Evolutionary conservation across 2,888 invertebrate genomes (phyloP).

Genomic region (Sceliomorpha sp.): DNA sequence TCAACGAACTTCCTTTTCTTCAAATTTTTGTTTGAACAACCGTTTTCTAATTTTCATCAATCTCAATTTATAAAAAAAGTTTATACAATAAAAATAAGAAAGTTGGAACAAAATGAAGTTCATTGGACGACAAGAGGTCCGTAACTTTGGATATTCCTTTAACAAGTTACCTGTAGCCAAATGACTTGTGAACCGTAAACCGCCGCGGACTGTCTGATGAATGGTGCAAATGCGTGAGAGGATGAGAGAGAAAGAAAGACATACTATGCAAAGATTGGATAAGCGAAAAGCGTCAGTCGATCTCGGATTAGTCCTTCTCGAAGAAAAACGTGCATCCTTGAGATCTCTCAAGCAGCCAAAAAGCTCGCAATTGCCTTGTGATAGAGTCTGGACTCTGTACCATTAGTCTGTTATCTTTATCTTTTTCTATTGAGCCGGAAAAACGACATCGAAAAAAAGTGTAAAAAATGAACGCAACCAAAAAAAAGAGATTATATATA

Average conservation of each 20-base stretch:
- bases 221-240: slow-evolving; percentile 45
- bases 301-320: slow-evolving; percentile 48
- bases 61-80: too few species aligned
- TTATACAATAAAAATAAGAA: too few species aligned
- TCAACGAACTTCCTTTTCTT: too few species aligned
- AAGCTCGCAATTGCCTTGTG: slow-evolving; percentile 78
- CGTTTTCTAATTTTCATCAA: too few species aligned
- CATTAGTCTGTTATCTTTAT: slow-evolving; percentile 48
- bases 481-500: slow-evolving; percentile 22
- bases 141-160: slow-evolving; percentile 39
- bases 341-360: slow-evolving; percentile 67
- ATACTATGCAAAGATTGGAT: slow-evolving; percentile 44
- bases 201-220: slow-evolving; percentile 66
- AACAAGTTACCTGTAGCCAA: slow-evolving; percentile 75
- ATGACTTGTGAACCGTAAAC: slow-evolving; percentile 75
- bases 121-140: slow-evolving; percentile 10
- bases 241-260: slow-evolving; percentile 42
- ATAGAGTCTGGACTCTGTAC: slow-evolving; percentile 78
- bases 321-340: slow-evolving; percentile 51
- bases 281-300: slow-evolving; percentile 48
- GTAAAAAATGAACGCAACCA: slow-evolving; percentile 14
- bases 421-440: slow-evolving; percentile 29
- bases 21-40: too few species aligned
- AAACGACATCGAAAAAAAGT: slow-evolving; percentile 13
- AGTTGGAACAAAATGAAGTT: background rate